Conservation (phyloP, 2,797 vertebrate genomes). For the Nasua narica region DNA sequence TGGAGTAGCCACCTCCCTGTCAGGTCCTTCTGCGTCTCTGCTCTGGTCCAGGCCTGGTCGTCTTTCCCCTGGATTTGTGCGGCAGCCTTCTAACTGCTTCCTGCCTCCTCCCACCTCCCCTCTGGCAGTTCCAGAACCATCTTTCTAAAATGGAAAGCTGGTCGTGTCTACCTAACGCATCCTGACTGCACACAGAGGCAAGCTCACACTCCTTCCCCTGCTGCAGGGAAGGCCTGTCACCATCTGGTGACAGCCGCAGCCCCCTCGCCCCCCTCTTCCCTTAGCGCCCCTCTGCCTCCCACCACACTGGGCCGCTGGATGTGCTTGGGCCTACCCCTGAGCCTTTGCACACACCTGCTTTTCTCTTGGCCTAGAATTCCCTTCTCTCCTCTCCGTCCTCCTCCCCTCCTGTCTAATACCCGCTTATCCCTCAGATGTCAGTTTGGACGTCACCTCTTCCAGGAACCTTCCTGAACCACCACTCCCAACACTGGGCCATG, state of each 20-base stretch:
- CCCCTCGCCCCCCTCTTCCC: not conserved
- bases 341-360: not conserved
- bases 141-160: not conserved
- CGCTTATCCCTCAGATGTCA: not conserved
- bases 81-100: not conserved
- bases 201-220: not conserved
- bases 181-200: not conserved
- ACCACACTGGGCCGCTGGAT: accelerated
- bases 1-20: not conserved
- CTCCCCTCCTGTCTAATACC: not conserved
- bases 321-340: not conserved
- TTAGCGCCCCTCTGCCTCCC: not conserved
- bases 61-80: not conserved
- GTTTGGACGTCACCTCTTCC: not conserved
- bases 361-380: not conserved
- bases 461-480: not conserved
- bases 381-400: not conserved
- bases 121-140: not conserved
- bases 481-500: not conserved
- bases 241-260: not conserved
- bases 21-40: not conserved
- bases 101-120: not conserved
- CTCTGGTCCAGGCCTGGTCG: not conserved
- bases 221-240: not conserved
- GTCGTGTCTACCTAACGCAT: not conserved